Conservation (phyloP, 2,797 vertebrate species). For the Bovichtus variegatus region DNA sequence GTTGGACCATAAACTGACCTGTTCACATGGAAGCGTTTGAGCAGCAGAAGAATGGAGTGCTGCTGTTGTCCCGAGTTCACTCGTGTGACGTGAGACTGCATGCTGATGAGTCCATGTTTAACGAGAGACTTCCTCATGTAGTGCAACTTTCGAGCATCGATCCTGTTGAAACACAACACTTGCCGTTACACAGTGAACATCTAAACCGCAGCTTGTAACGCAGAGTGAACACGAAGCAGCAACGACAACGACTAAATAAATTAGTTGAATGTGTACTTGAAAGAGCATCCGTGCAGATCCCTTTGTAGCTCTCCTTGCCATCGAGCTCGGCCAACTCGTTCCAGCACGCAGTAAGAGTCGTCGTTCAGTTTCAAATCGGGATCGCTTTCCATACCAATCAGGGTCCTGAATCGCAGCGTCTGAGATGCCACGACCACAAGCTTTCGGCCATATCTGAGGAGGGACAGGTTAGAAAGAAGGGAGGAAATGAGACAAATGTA, state of each 20-base stretch:
- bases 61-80: slow-evolving; percentile 88
- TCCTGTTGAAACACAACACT: slow-evolving; percentile 78
- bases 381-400: slow-evolving; percentile 91
- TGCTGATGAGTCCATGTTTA: slow-evolving; percentile 90
- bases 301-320: slow-evolving; percentile 98
- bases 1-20: slow-evolving; percentile 80
- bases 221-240: background rate
- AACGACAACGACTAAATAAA: background rate
- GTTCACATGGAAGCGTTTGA: slow-evolving; percentile 93
- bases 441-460: slow-evolving; percentile 89
- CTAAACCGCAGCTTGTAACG: background rate
- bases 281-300: slow-evolving; percentile 89
- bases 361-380: slow-evolving; percentile 91
- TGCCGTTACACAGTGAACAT: background rate
- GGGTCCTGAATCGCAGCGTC: slow-evolving; percentile 85
- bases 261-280: slow-evolving; percentile 84
- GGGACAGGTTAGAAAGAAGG: fast-evolving
- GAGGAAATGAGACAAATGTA: background rate
- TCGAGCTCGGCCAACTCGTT: slow-evolving; percentile 92
- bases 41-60: slow-evolving; percentile 93
- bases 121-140: slow-evolving; percentile 92
- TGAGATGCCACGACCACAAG: slow-evolving; percentile 94
- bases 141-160: slow-evolving; percentile 94
- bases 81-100: slow-evolving; percentile 91
- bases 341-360: slow-evolving; percentile 95